phyloP scores from a whole-genome alignment of 2,113 vertebrate species.

The Turdus rufiventris region DNA sequence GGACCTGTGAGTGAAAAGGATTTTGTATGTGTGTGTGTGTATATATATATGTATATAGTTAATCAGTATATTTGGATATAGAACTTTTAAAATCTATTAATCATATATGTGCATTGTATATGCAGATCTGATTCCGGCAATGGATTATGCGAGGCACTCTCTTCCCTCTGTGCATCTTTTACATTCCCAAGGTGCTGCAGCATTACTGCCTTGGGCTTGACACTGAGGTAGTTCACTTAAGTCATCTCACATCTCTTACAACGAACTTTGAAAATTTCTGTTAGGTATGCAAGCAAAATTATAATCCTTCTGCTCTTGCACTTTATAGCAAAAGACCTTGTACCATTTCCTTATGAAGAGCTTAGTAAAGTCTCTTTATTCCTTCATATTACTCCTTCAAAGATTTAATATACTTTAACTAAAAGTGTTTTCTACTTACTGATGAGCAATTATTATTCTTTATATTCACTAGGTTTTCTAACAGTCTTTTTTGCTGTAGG shows the following conservation, averaged over 20 bases:
- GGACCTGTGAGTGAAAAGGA: not conserved
- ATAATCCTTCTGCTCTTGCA: not conserved
- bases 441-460: not conserved
- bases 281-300: not conserved
- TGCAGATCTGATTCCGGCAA: not conserved
- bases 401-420: not conserved
- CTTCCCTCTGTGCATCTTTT: not conserved
- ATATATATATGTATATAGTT: too few species aligned
- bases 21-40: too few species aligned
- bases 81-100: not conserved
- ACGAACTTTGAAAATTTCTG: not conserved
- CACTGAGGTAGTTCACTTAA: not conserved
- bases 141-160: not conserved
- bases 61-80: not conserved
- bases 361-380: not conserved
- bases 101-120: not conserved
- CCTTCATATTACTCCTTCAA: not conserved
- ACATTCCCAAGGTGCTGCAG: not conserved
- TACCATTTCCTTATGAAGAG: not conserved
- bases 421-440: not conserved
- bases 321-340: not conserved
- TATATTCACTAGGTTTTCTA: not conserved
- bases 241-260: not conserved
- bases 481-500: not conserved
- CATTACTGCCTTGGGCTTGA: not conserved